Conservation (phyloP, 2,888 invertebrate species). For the Clepsis dumicolana region DNA sequence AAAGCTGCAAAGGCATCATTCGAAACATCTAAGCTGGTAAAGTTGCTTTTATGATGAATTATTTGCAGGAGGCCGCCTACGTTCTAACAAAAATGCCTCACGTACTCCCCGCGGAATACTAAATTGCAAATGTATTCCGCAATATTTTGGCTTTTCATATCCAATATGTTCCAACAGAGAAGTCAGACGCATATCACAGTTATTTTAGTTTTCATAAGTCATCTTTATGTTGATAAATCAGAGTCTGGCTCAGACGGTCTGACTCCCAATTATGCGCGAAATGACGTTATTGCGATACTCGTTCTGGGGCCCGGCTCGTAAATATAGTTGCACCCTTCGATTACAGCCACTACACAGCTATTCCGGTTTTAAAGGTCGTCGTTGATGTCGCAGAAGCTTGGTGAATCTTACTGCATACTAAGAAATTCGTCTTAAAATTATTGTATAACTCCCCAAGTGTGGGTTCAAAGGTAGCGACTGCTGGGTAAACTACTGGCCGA, state of each 20-base stretch:
- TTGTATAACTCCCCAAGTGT: not conserved
- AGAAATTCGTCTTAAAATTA: not conserved
- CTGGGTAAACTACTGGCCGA: not conserved
- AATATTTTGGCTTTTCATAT: conserved; percentile 1
- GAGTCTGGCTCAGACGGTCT: not conserved
- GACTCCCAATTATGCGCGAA: not conserved
- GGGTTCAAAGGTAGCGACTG: not conserved
- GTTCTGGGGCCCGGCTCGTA: conserved; percentile 11
- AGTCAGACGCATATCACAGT: not conserved
- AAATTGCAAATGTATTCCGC: conserved; percentile 4
- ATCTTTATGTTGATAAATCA: conserved; percentile 1
- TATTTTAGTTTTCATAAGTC: not conserved
- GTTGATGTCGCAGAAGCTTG: not conserved
- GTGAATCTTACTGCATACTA: conserved; percentile 2
- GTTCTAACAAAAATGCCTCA: not conserved
- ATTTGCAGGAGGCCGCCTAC: not conserved
- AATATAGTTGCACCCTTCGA: conserved; percentile 8
- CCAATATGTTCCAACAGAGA: not conserved
- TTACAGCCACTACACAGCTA: not conserved
- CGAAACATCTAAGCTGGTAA: not conserved
- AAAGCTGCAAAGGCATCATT: not conserved
- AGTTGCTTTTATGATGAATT: not conserved
- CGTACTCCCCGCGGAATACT: not conserved
- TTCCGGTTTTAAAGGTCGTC: conserved; percentile 23
- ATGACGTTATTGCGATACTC: conserved; percentile 8